Conservation (phyloP, 2,797 vertebrate species). For the Phataginus tetradactyla region DNA sequence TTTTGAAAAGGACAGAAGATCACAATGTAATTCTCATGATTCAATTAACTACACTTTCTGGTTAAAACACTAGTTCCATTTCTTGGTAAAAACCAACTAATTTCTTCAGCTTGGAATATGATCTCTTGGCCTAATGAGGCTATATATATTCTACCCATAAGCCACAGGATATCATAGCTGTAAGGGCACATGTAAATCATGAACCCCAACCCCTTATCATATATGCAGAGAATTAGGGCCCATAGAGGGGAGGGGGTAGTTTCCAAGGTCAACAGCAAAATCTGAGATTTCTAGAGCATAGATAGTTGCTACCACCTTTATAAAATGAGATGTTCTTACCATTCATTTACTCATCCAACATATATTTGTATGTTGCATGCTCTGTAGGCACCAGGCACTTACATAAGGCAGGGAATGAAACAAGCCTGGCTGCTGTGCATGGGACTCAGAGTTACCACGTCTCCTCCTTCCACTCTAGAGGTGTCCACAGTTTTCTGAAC, state of each 20-base stretch:
- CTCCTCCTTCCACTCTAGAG: background rate
- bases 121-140: slow-evolving; percentile 17
- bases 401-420: background rate
- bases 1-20: slow-evolving; percentile 59
- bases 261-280: slow-evolving; percentile 37
- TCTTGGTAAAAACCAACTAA: slow-evolving; percentile 25
- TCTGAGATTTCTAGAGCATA: background rate
- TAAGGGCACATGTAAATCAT: background rate
- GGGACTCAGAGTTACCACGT: background rate
- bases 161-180: background rate
- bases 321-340: background rate
- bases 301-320: background rate
- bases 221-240: background rate
- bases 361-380: background rate
- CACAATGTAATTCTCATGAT: slow-evolving; percentile 50
- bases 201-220: background rate
- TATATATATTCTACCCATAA: slow-evolving; percentile 21
- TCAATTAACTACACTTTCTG: slow-evolving; percentile 55
- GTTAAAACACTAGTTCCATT: slow-evolving; percentile 61
- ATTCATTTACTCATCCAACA: background rate
- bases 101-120: slow-evolving; percentile 49
- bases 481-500: background rate
- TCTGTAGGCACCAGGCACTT: background rate
- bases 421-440: no score
- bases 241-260: background rate